Evolutionary conservation across 2,888 invertebrate genomes (phyloP).

Genomic region (Cylloceria caligata): DNA sequence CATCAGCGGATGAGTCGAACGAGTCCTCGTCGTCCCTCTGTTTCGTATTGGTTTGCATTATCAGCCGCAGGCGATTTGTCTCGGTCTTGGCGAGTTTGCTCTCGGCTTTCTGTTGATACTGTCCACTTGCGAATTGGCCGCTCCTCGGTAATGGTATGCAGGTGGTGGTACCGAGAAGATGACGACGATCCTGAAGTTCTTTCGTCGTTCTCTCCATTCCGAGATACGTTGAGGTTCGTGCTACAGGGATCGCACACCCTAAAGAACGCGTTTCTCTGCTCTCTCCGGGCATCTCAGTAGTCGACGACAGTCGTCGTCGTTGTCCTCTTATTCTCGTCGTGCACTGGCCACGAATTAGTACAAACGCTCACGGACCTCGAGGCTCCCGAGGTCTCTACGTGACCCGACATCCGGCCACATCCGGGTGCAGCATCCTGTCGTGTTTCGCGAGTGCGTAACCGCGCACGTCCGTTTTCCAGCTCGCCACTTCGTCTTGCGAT

Average conservation of each 20-base stretch:
- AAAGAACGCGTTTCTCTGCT: slow-evolving; percentile 51
- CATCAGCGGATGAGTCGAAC: slow-evolving; percentile 53
- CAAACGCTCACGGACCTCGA: slow-evolving; percentile 18
- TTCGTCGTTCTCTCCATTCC: slow-evolving; percentile 39
- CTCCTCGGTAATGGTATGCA: slow-evolving; percentile 76
- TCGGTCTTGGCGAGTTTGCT: slow-evolving; percentile 81
- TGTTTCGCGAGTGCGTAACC: slow-evolving; percentile 7
- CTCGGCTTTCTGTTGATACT: slow-evolving; percentile 67
- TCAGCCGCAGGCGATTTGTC: slow-evolving; percentile 79
- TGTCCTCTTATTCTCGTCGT: not conserved
- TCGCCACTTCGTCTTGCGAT: not conserved
- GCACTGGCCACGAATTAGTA: not conserved
- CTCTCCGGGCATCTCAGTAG: slow-evolving; percentile 64
- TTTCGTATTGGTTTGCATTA: slow-evolving; percentile 73
- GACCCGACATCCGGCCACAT: slow-evolving; percentile 31
- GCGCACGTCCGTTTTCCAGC: not conserved
- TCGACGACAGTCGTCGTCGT: not conserved
- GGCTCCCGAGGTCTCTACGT: slow-evolving; percentile 30
- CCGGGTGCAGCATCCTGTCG: slow-evolving; percentile 33
- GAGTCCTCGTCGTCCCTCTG: slow-evolving; percentile 42
- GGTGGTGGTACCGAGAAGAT: slow-evolving; percentile 31
- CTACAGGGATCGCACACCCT: slow-evolving; percentile 34
- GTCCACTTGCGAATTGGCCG: slow-evolving; percentile 66
- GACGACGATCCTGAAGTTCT: slow-evolving; percentile 43
- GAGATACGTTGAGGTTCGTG: slow-evolving; percentile 17